Evolutionary conservation across 2,888 invertebrate species (phyloP), one percentile per base, ranked within the genome.

Genomic region (Rhingia rostrata): DNA sequence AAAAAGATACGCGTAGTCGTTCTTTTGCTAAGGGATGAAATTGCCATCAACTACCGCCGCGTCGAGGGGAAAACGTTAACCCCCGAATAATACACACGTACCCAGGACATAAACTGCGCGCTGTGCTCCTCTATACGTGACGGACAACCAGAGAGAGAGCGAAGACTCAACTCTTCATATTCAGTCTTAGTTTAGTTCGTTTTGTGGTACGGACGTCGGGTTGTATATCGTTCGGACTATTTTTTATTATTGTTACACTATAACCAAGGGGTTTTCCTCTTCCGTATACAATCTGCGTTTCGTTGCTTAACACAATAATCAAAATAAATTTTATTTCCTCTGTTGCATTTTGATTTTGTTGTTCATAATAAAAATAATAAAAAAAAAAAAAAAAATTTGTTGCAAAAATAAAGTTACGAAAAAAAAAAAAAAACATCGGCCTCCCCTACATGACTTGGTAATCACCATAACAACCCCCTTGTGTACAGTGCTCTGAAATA

Each of bases 161-260:
- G 47, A 49, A 35, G 45, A 47, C 61, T 39, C 51, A 32, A 12
- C 12, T 51, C 4, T 30, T 49, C 49, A 30, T 9, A 35, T 35
- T 77, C 75, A 82, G 82, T 77, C 66, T 67, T 67, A 56, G 54
- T 82, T 78, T 61, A 72, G 78, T 72, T 82, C 82, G 82, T 82
- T 82, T 77, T 77, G 77, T 78, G 82, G 73, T 56, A 82, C 56
- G 70, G 49, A 72, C 82, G 54, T 67, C 61, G 66, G 72, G 66
- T 66, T 64, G 58, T 70, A 66, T 72, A 70, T 53, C 10, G 9
- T 81, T 64, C 74, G 54, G 74, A 45, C 10, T 66, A 58, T 53
- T 79, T 58, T 54, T 79, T 79, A 56, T 30, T 60, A 53, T 78
- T 70, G 64, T 51, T 58, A 64, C 37, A 37, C 5, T 53, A n/a